Conservation (phyloP, 2,797 vertebrate genomes). For the Hydrolagus colliei region DNA sequence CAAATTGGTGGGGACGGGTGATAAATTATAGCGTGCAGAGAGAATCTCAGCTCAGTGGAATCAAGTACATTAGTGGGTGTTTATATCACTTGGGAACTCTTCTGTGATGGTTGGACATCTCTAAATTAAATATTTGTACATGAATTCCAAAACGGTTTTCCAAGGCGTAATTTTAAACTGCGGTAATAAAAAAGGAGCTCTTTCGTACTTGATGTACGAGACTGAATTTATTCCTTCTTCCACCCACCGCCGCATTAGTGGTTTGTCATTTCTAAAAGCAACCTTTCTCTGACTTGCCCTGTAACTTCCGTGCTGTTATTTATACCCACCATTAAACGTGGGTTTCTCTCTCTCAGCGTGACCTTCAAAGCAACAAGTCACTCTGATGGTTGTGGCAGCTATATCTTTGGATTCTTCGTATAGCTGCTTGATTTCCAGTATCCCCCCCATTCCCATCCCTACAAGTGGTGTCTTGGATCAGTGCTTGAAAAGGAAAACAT, state of each 20-base stretch:
- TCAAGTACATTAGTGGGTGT: background rate
- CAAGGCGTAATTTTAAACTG: background rate
- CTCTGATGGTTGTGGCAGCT: background rate
- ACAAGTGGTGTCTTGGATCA: no score
- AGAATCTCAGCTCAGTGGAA: background rate
- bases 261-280: background rate
- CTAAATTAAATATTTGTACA: background rate
- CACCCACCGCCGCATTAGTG: background rate
- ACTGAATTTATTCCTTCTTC: background rate
- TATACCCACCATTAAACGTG: no score
- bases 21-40: background rate
- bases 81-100: constrained; percentile 1
- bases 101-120: background rate
- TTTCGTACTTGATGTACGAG: background rate
- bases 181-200: background rate
- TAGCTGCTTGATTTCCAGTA: background rate
- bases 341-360: background rate
- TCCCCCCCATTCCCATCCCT: background rate
- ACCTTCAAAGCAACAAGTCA: background rate
- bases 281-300: background rate
- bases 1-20: background rate
- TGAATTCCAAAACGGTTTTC: background rate
- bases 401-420: background rate
- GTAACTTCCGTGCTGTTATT: no score
- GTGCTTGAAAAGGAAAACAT: no score